Evolutionary conservation across 2,888 invertebrate genomes (phyloP).

Genomic region (Neria commutata): DNA sequence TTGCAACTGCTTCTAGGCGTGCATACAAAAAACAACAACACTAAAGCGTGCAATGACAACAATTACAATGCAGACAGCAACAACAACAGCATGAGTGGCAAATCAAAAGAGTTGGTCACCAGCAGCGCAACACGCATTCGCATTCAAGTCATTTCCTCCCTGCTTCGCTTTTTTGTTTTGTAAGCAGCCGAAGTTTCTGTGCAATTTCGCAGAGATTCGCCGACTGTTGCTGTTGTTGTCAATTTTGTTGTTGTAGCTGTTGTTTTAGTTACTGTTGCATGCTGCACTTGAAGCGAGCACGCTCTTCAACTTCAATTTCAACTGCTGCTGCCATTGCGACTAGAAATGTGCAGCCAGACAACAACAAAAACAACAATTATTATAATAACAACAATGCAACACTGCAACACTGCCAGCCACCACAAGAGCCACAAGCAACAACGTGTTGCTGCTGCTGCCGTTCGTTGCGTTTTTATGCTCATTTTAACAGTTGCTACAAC

Average conservation of each 20-base stretch:
- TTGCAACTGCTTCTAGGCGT: not conserved
- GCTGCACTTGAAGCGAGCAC: not conserved
- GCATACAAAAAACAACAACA: not conserved
- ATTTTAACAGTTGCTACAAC: not conserved
- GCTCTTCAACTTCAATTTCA: not conserved
- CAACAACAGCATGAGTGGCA: not conserved
- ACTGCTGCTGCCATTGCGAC: too few relatives aligned
- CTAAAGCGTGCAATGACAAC: not conserved
- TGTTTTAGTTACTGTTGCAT: not conserved
- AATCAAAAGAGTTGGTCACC: not conserved
- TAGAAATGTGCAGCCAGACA: too few relatives aligned
- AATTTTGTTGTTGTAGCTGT: not conserved
- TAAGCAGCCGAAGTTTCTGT: not conserved
- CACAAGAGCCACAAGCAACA: constrained; percentile 6
- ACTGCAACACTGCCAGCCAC: not conserved
- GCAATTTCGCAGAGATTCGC: not conserved
- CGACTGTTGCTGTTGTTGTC: not conserved
- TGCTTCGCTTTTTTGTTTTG: not conserved
- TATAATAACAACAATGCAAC: not conserved
- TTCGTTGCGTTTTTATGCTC: not conserved
- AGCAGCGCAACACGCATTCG: constrained; percentile 15
- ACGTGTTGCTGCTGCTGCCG: constrained; percentile 9
- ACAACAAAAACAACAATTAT: not conserved
- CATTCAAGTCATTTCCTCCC: constrained; percentile 13
- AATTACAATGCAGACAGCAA: not conserved